A percentile compares a stretch with the other conserved stretches of the same genome.
phyloP scores from a whole-genome alignment of 1,140 invertebrate species.

The Nomia melanderi region DNA sequence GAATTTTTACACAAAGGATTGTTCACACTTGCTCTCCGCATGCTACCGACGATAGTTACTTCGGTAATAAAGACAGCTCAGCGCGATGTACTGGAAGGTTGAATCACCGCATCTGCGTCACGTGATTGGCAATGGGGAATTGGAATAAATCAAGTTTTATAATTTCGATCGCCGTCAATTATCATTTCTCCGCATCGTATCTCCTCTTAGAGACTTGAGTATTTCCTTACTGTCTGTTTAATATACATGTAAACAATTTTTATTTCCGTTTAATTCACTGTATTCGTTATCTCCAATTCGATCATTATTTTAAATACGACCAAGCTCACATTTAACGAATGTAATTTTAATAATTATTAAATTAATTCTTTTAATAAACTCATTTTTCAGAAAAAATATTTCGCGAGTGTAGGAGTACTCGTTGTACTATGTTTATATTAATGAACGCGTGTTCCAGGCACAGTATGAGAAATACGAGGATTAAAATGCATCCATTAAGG shows the following conservation, averaged over 20 bases:
- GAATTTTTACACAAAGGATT: constrained; percentile 14
- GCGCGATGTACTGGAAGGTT: constrained; percentile 34
- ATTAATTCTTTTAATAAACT: no score
- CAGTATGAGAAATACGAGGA: background rate
- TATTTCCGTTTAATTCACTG: no score
- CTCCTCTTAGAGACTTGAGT: background rate
- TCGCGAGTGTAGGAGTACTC: no score
- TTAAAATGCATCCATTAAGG: background rate
- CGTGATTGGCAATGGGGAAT: constrained; percentile 38
- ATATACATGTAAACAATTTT: no score
- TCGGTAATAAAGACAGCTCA: constrained; percentile 42
- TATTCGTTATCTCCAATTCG: no score
- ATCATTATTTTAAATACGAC: no score
- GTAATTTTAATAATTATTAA: no score
- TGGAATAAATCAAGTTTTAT: constrained; percentile 37
- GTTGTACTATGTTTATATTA: no score
- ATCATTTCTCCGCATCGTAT: background rate
- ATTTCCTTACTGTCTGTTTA: no score
- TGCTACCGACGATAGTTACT: constrained; percentile 38
- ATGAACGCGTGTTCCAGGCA: background rate
- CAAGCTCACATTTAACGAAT: no score
- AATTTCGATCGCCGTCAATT: constrained; percentile 30
- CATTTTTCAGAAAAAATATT: no score
- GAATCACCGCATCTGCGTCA: constrained; percentile 51
- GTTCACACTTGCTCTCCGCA: constrained; percentile 27